These are phyloP conservation scores for Gymnocephalus cernua DNA, from an alignment of 2,113 vertebrate species.

Conservation along the genomic window DNA sequence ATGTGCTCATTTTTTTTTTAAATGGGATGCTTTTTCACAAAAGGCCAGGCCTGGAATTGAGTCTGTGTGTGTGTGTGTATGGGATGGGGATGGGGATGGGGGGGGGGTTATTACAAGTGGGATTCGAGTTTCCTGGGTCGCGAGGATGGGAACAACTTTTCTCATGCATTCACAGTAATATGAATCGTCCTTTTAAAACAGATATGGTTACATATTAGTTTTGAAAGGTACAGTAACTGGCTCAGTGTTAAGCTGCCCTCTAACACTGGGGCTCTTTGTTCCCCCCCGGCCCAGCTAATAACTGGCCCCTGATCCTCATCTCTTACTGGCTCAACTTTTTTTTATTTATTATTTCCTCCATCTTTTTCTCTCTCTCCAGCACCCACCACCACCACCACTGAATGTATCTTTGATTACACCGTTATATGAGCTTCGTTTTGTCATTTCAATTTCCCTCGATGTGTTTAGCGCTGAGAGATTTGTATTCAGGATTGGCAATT, in stretches of 20 bases:
- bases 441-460: constrained; percentile 76
- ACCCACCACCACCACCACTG: neutral
- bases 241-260: constrained; percentile 86
- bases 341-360: constrained; percentile 16
- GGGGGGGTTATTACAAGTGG: constrained; percentile 92
- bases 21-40: constrained; percentile 92
- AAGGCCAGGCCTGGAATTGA: constrained; percentile 95
- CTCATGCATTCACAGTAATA: constrained; percentile 95
- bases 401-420: constrained; percentile 74
- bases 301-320: constrained; percentile 90
- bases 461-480: constrained; percentile 79
- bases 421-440: constrained; percentile 75
- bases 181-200: constrained; percentile 99
- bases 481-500: constrained; percentile 82
- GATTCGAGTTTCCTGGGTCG: constrained; percentile 95
- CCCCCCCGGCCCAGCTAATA: constrained; percentile 87
- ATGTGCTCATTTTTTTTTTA: constrained; percentile 90
- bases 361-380: neutral
- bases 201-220: constrained; percentile 99
- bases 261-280: constrained; percentile 95
- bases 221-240: constrained; percentile 97
- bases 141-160: constrained; percentile 94
- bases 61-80: constrained; percentile 15
- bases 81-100: neutral
- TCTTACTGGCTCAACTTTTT: constrained; percentile 71